These are phyloP conservation scores for Acleris sparsana DNA, from an alignment of 2,888 invertebrate species.

Conservation along the genomic window DNA sequence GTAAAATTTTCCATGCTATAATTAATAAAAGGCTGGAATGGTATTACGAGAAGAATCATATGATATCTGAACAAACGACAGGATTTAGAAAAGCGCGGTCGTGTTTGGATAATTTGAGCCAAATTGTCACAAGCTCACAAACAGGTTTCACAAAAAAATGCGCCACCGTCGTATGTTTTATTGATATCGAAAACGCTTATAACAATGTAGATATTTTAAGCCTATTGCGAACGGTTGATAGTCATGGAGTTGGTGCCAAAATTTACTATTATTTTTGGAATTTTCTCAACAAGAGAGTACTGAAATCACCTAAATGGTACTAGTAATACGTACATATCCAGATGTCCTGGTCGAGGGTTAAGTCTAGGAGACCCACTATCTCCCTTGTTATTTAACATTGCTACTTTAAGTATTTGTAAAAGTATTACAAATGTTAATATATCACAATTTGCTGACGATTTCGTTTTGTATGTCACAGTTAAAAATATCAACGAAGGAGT, in stretches of 20 bases:
- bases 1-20: conserved; percentile 35
- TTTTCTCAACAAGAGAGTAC: conserved; percentile 33
- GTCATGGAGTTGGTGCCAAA: conserved; percentile 33
- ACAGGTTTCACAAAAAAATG: too few species aligned
- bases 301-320: conserved; percentile 8
- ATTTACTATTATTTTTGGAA: conserved; percentile 41
- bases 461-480: conserved; percentile 38
- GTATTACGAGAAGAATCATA: too few species aligned
- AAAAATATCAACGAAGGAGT: conserved; percentile 16
- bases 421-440: conserved; percentile 26
- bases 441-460: conserved; percentile 44
- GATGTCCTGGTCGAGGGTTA: conserved; percentile 33
- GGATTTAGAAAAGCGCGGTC: too few species aligned
- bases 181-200: too few species aligned
- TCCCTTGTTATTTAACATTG: conserved; percentile 43
- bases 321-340: not conserved
- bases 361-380: conserved; percentile 45
- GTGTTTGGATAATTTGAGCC: too few species aligned
- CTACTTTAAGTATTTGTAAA: conserved; percentile 36
- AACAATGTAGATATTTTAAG: too few species aligned
- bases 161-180: too few species aligned
- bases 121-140: too few species aligned
- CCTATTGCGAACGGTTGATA: conserved; percentile 31
- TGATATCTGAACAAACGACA: too few species aligned
- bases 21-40: too few species aligned